A percentile compares a stretch with the other conserved stretches of the same genome.
These are phyloP conservation scores for Thalpophila matura DNA, from an alignment of 2,888 invertebrate species.

Conservation along the genomic window DNA sequence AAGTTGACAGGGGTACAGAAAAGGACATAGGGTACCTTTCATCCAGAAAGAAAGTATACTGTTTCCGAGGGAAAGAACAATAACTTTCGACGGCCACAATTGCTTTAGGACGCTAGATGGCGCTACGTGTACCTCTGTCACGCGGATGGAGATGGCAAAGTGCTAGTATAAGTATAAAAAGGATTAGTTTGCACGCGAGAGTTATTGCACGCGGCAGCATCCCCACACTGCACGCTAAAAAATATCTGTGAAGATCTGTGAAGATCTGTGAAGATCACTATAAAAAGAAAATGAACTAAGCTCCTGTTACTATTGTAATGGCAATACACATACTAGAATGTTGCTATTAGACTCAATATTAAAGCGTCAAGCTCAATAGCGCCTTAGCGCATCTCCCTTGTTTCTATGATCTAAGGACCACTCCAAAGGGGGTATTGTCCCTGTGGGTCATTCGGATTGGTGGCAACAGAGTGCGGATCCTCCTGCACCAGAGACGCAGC, in stretches of 20 bases:
- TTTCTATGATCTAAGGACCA: neutral
- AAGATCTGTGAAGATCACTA: neutral
- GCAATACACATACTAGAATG: slow-evolving; percentile 18
- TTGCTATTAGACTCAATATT: too few species aligned
- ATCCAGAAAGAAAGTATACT: too few species aligned
- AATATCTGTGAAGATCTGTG: neutral
- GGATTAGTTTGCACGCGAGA: slow-evolving; percentile 39
- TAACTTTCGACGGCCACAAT: too few species aligned
- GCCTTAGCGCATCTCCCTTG: too few species aligned
- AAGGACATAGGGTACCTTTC: too few species aligned
- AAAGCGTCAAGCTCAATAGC: too few species aligned
- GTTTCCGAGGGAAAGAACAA: too few species aligned
- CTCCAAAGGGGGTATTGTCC: neutral
- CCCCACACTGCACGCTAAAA: slow-evolving; percentile 51
- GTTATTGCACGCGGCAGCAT: slow-evolving; percentile 48
- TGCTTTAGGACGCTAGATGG: too few species aligned
- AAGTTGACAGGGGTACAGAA: too few species aligned
- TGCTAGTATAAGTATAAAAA: neutral
- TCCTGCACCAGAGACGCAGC: slow-evolving; percentile 43
- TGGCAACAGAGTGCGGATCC: slow-evolving; percentile 20
- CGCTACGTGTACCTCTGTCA: too few species aligned
- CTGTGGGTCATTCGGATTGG: slow-evolving; percentile 26
- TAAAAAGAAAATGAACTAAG: neutral
- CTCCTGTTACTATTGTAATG: slow-evolving; percentile 12
- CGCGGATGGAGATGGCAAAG: too few species aligned